Conservation (phyloP, 2,113 vertebrate genomes). For the Camelus dromedarius region DNA sequence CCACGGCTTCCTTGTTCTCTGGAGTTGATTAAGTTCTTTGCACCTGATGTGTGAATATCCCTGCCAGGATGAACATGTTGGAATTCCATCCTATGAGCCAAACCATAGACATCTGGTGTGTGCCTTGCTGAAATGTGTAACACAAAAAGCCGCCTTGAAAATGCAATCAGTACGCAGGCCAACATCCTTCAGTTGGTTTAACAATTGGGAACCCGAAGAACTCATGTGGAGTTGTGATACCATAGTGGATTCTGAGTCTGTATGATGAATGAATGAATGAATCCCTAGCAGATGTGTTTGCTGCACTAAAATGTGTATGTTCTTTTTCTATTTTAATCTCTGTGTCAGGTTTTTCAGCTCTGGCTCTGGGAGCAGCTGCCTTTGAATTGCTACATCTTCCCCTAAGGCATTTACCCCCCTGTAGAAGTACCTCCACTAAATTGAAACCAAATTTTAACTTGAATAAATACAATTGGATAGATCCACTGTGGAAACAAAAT, state of each 20-base stretch:
- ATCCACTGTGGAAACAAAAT: background rate
- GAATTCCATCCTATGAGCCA: background rate
- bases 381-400: background rate
- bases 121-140: background rate
- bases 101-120: background rate
- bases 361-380: background rate
- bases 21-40: background rate
- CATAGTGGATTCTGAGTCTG: background rate
- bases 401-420: background rate
- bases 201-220: background rate
- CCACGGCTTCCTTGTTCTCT: background rate
- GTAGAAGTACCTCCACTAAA: background rate
- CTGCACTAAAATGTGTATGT: background rate
- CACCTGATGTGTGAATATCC: background rate
- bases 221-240: background rate
- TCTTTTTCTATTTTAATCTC: background rate
- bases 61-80: background rate
- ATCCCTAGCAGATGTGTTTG: slow-evolving; percentile 30
- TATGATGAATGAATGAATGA: background rate
- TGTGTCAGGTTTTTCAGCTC: background rate
- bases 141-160: background rate
- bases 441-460: slow-evolving; percentile 20
- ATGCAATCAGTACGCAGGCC: background rate
- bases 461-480: slow-evolving; percentile 11
- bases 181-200: background rate